Evolutionary conservation across 1,140 invertebrate species (phyloP).

Genomic region (Sesamia nonagrioides): DNA sequence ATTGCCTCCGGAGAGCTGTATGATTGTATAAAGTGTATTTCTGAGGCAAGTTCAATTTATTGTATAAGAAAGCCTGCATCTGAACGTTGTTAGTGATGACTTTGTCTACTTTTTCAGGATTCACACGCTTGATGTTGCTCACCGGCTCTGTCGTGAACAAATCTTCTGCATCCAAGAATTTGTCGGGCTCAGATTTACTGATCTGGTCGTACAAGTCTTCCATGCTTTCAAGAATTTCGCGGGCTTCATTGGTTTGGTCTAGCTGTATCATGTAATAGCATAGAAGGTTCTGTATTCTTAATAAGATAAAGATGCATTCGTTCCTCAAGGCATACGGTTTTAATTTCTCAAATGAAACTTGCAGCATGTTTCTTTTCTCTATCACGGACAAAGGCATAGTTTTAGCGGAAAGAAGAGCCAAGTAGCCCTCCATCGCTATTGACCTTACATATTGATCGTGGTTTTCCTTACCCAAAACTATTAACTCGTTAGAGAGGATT

Average conservation of each 20-base stretch:
- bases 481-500: conserved; percentile 67
- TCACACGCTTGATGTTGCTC: conserved; percentile 67
- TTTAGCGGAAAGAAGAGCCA: conserved; percentile 74
- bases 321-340: conserved; percentile 68
- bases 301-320: conserved; percentile 76
- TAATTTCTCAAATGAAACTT: conserved; percentile 70
- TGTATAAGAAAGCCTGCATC: conserved; percentile 86
- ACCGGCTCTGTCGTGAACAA: conserved; percentile 71
- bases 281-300: conserved; percentile 82
- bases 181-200: conserved; percentile 66
- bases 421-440: conserved; percentile 78
- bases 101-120: conserved; percentile 83
- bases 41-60: conserved; percentile 81
- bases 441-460: conserved; percentile 72
- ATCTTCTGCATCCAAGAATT: conserved; percentile 77
- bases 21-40: conserved; percentile 89
- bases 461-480: conserved; percentile 71
- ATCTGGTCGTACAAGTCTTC: conserved; percentile 80
- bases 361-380: conserved; percentile 75
- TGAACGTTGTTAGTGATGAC: conserved; percentile 86
- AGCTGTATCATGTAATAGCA: conserved; percentile 81
- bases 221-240: conserved; percentile 75
- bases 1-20: conserved; percentile 88
- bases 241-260: conserved; percentile 65
- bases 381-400: conserved; percentile 68